Percentiles rank a stretch among this genome's conserved stretches.
Evolutionary conservation across 1,140 invertebrate species (phyloP).

Genomic region (Cataglyphis hispanica): DNA sequence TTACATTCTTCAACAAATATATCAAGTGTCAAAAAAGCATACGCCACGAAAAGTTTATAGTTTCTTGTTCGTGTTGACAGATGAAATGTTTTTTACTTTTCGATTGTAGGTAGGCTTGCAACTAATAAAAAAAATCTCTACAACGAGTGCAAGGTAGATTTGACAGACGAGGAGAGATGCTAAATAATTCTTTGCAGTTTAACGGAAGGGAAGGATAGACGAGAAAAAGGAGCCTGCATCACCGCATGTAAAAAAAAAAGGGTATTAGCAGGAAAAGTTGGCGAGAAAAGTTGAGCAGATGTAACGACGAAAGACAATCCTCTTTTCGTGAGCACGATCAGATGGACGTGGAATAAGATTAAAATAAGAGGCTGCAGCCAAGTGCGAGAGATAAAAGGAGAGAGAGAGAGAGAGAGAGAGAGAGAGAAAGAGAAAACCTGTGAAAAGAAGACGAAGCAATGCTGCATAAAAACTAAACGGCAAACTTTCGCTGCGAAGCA

Average conservation of each 20-base stretch:
- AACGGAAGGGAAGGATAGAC: background rate
- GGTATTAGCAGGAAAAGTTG: background rate
- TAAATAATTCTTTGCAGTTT: conserved; percentile 23
- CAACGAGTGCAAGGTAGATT: background rate
- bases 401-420: conserved; percentile 4
- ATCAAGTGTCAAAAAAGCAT: background rate
- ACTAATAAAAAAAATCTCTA: conserved; percentile 12
- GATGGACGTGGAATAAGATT: conserved; percentile 52
- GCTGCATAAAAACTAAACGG: background rate
- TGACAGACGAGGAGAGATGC: background rate
- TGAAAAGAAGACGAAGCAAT: background rate
- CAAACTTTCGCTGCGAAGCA: background rate
- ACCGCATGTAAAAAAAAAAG: conserved; percentile 38
- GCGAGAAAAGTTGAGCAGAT: conserved; percentile 31
- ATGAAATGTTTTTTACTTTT: background rate
- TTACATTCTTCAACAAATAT: conserved; percentile 1
- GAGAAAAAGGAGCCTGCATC: background rate
- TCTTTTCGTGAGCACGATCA: conserved; percentile 41
- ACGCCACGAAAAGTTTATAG: background rate
- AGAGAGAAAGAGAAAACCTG: background rate
- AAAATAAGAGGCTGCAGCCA: conserved; percentile 11
- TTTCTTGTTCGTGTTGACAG: background rate
- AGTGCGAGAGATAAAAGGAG: background rate
- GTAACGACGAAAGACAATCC: conserved; percentile 34
- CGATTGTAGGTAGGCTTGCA: background rate